A percentile compares a stretch with the other conserved stretches of the same genome.
phyloP scores from a whole-genome alignment of 1,140 invertebrate species.

The Chelonus insularis region DNA sequence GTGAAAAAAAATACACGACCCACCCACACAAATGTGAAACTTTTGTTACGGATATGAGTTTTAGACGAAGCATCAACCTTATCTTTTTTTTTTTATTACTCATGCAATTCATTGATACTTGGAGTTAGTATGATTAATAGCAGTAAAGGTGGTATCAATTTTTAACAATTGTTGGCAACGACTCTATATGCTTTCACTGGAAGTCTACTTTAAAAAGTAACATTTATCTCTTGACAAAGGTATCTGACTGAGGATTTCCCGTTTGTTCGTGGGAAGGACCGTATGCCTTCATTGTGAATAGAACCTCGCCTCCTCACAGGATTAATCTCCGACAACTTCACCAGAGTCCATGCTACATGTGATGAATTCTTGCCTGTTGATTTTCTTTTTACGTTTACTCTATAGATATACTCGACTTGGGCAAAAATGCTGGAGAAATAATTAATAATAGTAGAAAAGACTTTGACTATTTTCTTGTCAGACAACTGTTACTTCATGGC shows the following conservation, averaged over 20 bases:
- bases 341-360: constrained; percentile 18
- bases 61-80: constrained; percentile 1
- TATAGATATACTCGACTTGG: not conserved
- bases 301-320: constrained; percentile 17
- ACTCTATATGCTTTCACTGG: constrained; percentile 4
- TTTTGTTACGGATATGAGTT: constrained; percentile 2
- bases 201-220: constrained; percentile 6
- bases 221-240: constrained; percentile 26
- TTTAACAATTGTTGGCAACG: constrained; percentile 18
- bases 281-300: constrained; percentile 22
- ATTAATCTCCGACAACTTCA: constrained; percentile 28
- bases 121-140: constrained; percentile 9
- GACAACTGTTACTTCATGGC: too few relatives aligned
- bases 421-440: too few relatives aligned
- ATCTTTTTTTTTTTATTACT: constrained; percentile 11
- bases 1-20: not conserved
- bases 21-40: not conserved
- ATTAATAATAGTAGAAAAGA: too few relatives aligned
- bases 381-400: constrained; percentile 9
- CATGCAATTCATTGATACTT: constrained; percentile 21
- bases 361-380: constrained; percentile 21
- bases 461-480: too few relatives aligned
- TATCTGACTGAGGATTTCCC: constrained; percentile 20
- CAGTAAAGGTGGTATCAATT: not conserved
- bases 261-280: constrained; percentile 28